Conservation (phyloP, 2,113 vertebrate species). For the Montifringilla adamsi region DNA sequence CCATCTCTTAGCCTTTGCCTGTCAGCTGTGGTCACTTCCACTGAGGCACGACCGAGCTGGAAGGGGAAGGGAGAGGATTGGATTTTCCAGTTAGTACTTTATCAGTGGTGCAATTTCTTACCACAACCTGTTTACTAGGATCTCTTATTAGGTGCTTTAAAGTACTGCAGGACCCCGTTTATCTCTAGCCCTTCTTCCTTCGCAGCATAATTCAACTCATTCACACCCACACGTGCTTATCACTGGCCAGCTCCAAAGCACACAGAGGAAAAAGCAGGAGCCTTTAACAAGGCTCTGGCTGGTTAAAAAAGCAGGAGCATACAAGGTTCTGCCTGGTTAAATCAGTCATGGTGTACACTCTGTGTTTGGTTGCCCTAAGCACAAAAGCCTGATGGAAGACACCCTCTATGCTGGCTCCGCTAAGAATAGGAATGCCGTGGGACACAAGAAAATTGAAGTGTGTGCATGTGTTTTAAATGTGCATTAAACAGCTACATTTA, state of each 20-base stretch:
- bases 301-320: neutral
- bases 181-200: neutral
- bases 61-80: neutral
- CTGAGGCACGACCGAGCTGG: neutral
- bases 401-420: fast-evolving
- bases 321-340: neutral
- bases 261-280: neutral
- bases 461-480: neutral
- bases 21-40: neutral
- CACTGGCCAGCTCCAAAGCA: neutral
- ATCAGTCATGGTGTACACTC: neutral
- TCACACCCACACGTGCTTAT: neutral
- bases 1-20: neutral
- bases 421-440: neutral
- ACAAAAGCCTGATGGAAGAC: neutral
- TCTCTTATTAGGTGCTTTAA: neutral
- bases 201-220: neutral
- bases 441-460: neutral
- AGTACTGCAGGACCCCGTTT: neutral
- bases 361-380: neutral
- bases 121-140: neutral
- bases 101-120: neutral
- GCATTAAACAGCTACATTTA: neutral
- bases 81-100: neutral
- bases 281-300: neutral